Percentiles rank a stretch among this genome's conserved stretches.
These are phyloP conservation scores for Neogale vison DNA, from an alignment of 2,113 vertebrate species.

Conservation along the genomic window DNA sequence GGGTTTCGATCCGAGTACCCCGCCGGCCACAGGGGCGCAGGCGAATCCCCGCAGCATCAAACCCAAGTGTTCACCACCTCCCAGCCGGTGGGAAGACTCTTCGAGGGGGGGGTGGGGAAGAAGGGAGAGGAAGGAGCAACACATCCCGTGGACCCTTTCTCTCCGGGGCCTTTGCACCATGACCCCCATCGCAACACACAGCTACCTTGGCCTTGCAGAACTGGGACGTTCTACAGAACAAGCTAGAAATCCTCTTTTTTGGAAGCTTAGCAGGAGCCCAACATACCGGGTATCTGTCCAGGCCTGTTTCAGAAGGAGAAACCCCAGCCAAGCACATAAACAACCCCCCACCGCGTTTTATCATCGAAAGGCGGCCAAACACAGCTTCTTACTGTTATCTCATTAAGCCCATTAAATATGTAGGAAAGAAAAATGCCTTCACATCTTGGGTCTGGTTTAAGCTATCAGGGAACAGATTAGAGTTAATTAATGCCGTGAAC, in stretches of 20 bases:
- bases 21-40: background rate
- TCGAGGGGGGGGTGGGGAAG: background rate
- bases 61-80: conserved; percentile 39
- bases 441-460: background rate
- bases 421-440: conserved; percentile 43
- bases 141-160: conserved; percentile 72
- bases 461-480: conserved; percentile 55
- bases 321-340: conserved; percentile 80
- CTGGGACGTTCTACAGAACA: conserved; percentile 76
- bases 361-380: conserved; percentile 63
- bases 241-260: conserved; percentile 77
- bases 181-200: background rate
- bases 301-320: conserved; percentile 82
- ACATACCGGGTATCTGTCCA: conserved; percentile 83
- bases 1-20: background rate
- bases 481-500: conserved; percentile 48
- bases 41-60: conserved; percentile 32
- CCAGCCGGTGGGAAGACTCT: conserved; percentile 49
- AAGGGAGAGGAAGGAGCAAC: background rate
- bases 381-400: conserved; percentile 68
- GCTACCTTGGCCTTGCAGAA: conserved; percentile 80
- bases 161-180: conserved; percentile 45
- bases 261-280: conserved; percentile 79
- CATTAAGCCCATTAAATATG: conserved; percentile 7
- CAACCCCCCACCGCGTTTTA: conserved; percentile 74